These are phyloP conservation scores for Leptosomus discolor DNA, from an alignment of 2,113 vertebrate species.

Conservation along the genomic window DNA sequence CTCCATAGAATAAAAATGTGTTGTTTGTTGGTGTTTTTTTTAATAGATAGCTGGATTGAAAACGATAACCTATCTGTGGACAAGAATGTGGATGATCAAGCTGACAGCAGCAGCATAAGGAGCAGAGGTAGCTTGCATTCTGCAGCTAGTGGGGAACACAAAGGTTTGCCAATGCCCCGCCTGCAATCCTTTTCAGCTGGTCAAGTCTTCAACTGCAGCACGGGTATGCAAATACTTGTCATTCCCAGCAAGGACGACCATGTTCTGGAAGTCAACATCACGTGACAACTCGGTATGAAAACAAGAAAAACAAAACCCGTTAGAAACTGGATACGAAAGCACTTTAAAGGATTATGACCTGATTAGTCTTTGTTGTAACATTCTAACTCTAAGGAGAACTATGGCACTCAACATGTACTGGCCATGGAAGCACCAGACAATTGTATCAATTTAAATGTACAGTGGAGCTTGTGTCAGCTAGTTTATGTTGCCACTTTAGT, in stretches of 20 bases:
- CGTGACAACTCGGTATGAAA: slow-evolving; percentile 76
- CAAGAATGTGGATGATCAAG: slow-evolving; percentile 86
- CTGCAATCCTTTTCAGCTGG: slow-evolving; percentile 88
- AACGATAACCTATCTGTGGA: slow-evolving; percentile 92
- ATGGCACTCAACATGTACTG: neutral
- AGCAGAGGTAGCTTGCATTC: slow-evolving; percentile 84
- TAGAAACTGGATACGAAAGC: slow-evolving; percentile 59
- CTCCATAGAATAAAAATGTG: neutral
- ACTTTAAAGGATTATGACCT: slow-evolving; percentile 59
- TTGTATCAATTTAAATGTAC: slow-evolving; percentile 65
- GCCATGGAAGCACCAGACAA: slow-evolving; percentile 54
- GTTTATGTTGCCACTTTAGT: slow-evolving; percentile 38
- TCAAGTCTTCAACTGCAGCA: slow-evolving; percentile 91
- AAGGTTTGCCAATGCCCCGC: slow-evolving; percentile 89
- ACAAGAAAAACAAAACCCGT: neutral
- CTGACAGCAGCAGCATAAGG: slow-evolving; percentile 84
- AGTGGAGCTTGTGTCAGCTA: slow-evolving; percentile 63
- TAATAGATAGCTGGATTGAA: slow-evolving; percentile 92
- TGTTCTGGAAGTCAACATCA: slow-evolving; percentile 92
- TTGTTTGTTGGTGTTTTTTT: neutral
- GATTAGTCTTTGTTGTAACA: slow-evolving; percentile 23
- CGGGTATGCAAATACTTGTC: slow-evolving; percentile 86
- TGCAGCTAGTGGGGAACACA: slow-evolving; percentile 78
- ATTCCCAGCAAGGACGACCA: slow-evolving; percentile 92
- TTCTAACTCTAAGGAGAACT: slow-evolving; percentile 43